Conservation (phyloP, 2,888 invertebrate species). For the Dryobota labecula region DNA sequence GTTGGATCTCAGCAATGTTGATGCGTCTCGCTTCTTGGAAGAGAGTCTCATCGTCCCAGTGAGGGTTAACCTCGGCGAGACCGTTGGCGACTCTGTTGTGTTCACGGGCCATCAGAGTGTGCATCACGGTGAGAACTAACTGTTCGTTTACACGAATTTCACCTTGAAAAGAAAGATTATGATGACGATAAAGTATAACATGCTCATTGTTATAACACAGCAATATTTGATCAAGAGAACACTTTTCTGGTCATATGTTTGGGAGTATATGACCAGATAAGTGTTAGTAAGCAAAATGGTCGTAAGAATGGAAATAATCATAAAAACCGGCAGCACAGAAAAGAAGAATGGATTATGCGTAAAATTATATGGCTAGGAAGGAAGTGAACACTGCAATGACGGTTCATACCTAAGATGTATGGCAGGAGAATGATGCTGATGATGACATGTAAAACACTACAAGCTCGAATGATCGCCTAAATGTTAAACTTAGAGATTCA, state of each 20-base stretch:
- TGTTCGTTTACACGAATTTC: slow-evolving; percentile 98
- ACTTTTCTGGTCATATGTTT: no score
- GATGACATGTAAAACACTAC: no score
- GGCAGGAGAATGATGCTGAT: no score
- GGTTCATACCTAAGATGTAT: no score
- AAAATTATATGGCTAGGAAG: background rate
- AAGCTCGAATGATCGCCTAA: background rate
- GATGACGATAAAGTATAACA: background rate
- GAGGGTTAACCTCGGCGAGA: slow-evolving; percentile 95
- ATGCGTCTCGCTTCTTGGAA: slow-evolving; percentile 97
- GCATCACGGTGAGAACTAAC: slow-evolving; percentile 96
- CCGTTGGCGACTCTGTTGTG: slow-evolving; percentile 96
- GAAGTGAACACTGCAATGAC: background rate
- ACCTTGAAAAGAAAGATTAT: slow-evolving; percentile 85
- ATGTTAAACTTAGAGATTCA: no score
- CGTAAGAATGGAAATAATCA: no score
- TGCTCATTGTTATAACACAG: background rate
- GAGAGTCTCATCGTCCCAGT: slow-evolving; percentile 98
- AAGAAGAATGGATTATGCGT: no score
- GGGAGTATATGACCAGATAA: background rate
- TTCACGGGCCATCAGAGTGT: slow-evolving; percentile 97
- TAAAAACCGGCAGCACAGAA: background rate
- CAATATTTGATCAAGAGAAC: background rate
- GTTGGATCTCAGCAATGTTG: slow-evolving; percentile 96
- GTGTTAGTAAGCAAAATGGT: no score